Conservation (phyloP, 92 coral and sea anemone species). For the Ricordea florida region DNA sequence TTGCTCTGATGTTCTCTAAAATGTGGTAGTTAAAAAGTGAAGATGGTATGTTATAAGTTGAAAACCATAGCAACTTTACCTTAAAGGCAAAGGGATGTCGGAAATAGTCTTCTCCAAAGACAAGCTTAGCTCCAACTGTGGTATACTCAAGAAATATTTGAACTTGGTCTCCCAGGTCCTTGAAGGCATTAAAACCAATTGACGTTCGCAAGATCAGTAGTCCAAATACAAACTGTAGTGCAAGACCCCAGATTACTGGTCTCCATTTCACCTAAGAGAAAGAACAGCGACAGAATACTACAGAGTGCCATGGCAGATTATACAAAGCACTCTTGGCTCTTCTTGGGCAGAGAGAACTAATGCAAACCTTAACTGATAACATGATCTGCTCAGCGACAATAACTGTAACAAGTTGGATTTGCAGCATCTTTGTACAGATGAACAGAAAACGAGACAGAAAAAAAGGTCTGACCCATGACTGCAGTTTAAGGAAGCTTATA, state of each 20-base stretch:
- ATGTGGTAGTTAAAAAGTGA: background rate
- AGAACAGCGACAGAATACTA: background rate
- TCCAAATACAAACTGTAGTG: constrained; percentile 90
- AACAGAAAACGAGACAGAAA: too few relatives aligned
- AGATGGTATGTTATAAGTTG: background rate
- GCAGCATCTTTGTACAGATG: too few relatives aligned
- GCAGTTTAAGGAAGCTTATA: too few relatives aligned
- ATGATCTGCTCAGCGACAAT: too few relatives aligned
- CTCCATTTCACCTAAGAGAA: constrained; percentile 83
- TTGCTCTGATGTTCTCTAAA: too few relatives aligned
- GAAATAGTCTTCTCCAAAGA: constrained; percentile 70
- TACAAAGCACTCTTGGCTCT: background rate
- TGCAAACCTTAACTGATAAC: background rate
- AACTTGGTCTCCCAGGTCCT: constrained; percentile 76
- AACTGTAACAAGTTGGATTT: too few relatives aligned
- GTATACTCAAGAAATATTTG: constrained; percentile 80
- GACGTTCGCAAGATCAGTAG: constrained; percentile 83
- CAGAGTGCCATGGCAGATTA: background rate
- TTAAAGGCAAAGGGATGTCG: constrained; percentile 90
- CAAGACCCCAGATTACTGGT: constrained; percentile 96
- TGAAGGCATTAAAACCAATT: constrained; percentile 72
- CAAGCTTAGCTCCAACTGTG: constrained; percentile 75
- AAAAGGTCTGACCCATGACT: too few relatives aligned
- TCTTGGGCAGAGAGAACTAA: too few relatives aligned
- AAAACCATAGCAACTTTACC: constrained; percentile 32